Evolutionary conservation across 2,797 vertebrate species (phyloP), one percentile per base, ranked within the genome.

Genomic region (Coregonus suidteri): DNA sequence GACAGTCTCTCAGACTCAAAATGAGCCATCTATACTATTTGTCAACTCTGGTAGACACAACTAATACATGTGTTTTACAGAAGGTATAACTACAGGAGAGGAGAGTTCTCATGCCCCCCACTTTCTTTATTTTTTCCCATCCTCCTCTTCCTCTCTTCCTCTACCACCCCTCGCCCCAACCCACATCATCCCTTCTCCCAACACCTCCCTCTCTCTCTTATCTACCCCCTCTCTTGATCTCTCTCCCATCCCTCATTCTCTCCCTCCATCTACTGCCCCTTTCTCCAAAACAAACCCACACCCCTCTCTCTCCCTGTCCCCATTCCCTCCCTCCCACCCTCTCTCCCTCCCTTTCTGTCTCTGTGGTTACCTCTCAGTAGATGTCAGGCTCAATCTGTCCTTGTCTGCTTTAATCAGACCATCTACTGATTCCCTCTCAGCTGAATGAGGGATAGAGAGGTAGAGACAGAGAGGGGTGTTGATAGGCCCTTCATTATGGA

Each of bases 331-430:
- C 41, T 81, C 75, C 71, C 73, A 11, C 20, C 47, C 41, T 30
- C 47, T 47, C n/a, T 7, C 35, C 20, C 56, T 66, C 65, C 80
- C 77, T 64, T 16, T 75, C 31, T 64, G 77, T 77, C 73, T 74
- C 59, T 47, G 66, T 77, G 75, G 84, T 82, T 89, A 83, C 70
- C 79, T 78, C 72, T 30, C 74, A 59, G 65, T 66, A 77, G 87
- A 89, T 89, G 90, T 90, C 88, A 82, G 75, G 76, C 82, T 77
- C 78, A 83, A 79, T 82, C 71, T 83, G 84, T 87, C 85, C 84
- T 67, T 84, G 79, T 88, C 84, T 76, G 69, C 74, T 89, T 84
- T 88, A 88, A 91, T 91, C 86, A 84, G 79, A 86, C 72, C 77
- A 90, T 89, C 86, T 86, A 83, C 86, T 82, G 82, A 81, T 86